Base-by-base conservation (phyloP, 2,797 vertebrate species). In the Graptemys geographica region DNA sequence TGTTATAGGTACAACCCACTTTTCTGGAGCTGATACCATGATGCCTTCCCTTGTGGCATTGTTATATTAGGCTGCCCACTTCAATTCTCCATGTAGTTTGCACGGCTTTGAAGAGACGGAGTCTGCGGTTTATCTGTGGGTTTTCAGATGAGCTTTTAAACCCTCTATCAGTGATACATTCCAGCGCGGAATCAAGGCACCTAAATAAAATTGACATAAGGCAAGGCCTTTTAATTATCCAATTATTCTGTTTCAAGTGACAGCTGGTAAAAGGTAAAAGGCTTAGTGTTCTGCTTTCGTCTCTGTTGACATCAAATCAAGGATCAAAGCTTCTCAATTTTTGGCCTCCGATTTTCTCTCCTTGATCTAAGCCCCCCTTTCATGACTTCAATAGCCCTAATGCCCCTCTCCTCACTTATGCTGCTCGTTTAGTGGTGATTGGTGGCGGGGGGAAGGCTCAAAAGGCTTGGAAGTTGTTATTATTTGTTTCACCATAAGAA, bases 191-290 rank as follows among this genome's bases (percentile, higher is more conserved):
- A 97, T 97, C 97, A 97, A 98, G 97, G 97, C 95, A 97, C 96
- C 96, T 97, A 97, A 97, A 97, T 97, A 97, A 97, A 98, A 96
- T 91, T 97, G 97, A 97, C 97, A 97, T 93, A 96, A 97, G 96
- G 96, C 95, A 89, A 96, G 98, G 96, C 97, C 97, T 98, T 98
- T 97, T 98, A 98, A 98, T 98, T 98, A 98, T 98, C 97, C 96
- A 98, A 98, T 98, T 98, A 98, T 97, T 98, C 95, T 95, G 96
- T 97, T 98, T 96, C 97, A 94, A 95, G 98, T 96, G 94, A 96
- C 98, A 97, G 97, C 97, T 97, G 97, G 96, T 90, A 90, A 92
- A 93, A 97, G 93, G 87, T 97, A 96, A 97, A 98, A 97, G 95
- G 82, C 92, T 96, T 59, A 96, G 94, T 97, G 96, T 96, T 96